Conservation (phyloP, 1,140 invertebrate genomes). For the Philaenus spumarius region DNA sequence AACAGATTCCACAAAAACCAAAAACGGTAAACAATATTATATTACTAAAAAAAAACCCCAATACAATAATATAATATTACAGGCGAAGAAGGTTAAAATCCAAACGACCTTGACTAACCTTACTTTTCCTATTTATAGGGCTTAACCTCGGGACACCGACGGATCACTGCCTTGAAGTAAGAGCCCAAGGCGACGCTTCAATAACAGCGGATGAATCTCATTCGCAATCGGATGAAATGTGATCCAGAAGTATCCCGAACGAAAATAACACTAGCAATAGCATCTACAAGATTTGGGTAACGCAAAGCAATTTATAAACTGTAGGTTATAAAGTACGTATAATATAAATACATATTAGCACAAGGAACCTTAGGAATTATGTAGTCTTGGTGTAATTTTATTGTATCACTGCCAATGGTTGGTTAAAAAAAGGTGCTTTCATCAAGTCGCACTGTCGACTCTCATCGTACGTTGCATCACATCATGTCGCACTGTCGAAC, state of each 20-base stretch:
- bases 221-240: conserved; percentile 10
- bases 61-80: not conserved
- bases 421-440: no score
- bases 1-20: no score
- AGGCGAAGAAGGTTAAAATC: not conserved
- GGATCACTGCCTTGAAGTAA: conserved; percentile 3
- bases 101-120: not conserved
- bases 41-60: not conserved
- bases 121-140: not conserved
- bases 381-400: no score
- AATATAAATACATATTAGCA: no score
- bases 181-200: not conserved
- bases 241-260: not conserved
- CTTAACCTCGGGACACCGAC: conserved; percentile 9
- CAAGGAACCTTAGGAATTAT: no score
- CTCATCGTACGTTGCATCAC: no score
- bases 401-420: no score
- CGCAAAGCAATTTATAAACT: no score
- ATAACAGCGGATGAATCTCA: not conserved
- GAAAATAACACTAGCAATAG: not conserved
- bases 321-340: no score
- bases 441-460: no score
- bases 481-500: no score
- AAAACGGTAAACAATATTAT: not conserved
- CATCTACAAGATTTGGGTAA: not conserved